A percentile compares a stretch with the other conserved stretches of the same genome.
These are phyloP conservation scores for Dascillus cervinus DNA, from an alignment of 2,888 invertebrate genomes.

Conservation along the genomic window DNA sequence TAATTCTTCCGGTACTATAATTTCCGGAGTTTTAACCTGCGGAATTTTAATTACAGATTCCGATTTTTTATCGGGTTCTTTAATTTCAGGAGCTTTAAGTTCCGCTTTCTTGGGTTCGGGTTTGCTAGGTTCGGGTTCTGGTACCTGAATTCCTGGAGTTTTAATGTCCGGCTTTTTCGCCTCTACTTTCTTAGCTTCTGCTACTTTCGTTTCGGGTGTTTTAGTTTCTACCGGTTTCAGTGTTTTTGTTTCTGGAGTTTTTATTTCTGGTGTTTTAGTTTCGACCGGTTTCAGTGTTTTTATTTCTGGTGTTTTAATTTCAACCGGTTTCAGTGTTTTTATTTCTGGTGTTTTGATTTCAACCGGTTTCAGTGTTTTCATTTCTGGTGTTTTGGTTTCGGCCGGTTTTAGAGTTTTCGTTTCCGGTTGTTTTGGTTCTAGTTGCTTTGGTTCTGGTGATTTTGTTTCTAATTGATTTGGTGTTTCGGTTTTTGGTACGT, in stretches of 20 bases:
- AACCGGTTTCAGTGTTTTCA: conserved; percentile 34
- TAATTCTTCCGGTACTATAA: conserved; percentile 15
- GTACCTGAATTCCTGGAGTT: conserved; percentile 29
- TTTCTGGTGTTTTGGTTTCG: conserved; percentile 29
- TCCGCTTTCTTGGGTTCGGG: conserved; percentile 10
- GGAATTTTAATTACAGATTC: conserved; percentile 6
- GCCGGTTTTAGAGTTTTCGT: conserved; percentile 22
- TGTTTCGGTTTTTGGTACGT: conserved; percentile 21
- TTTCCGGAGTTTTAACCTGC: conserved; percentile 13
- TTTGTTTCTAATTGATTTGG: conserved; percentile 28
- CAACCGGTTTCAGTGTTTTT: conserved; percentile 14
- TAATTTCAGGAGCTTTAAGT: conserved; percentile 14
- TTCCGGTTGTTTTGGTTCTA: conserved; percentile 29
- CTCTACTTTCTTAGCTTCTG: conserved; percentile 5
- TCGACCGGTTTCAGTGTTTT: conserved; percentile 21
- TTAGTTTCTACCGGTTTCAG: conserved; percentile 21
- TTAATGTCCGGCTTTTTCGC: conserved; percentile 18
- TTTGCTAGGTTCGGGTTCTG: conserved; percentile 32
- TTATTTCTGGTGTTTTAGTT: conserved; percentile 19
- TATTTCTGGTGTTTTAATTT: conserved; percentile 12
- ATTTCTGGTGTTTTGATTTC: conserved; percentile 22
- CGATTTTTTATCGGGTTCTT: conserved; percentile 14
- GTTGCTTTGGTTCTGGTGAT: conserved; percentile 20
- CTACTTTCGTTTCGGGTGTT: conserved; percentile 8
- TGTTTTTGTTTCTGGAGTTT: conserved; percentile 30